A percentile compares a stretch with the other conserved stretches of the same genome.
Evolutionary conservation across 2,888 invertebrate genomes (phyloP).

Genomic region (Sylvicola cinctus): DNA sequence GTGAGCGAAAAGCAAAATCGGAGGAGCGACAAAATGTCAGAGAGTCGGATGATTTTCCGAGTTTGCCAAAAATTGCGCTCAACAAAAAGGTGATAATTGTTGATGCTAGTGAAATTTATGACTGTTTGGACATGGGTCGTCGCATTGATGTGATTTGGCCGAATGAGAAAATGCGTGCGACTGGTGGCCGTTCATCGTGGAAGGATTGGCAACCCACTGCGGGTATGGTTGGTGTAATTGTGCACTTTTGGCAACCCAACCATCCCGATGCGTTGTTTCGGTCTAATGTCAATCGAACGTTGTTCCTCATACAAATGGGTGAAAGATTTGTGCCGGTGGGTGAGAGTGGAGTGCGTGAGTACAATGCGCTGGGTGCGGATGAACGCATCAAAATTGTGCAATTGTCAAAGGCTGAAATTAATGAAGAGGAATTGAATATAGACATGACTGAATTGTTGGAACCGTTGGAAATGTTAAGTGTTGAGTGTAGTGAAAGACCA

Average conservation of each 20-base stretch:
- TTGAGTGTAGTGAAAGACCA: no score
- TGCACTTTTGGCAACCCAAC: constrained; percentile 87
- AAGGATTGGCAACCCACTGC: constrained; percentile 59
- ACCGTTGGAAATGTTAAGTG: no score
- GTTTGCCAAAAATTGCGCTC: constrained; percentile 17
- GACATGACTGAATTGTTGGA: no score
- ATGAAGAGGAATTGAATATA: no score
- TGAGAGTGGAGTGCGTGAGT: constrained; percentile 59
- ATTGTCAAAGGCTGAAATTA: no score
- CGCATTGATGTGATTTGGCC: constrained; percentile 94
- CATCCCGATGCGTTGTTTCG: constrained; percentile 72
- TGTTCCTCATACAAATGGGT: constrained; percentile 79
- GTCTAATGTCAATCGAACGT: constrained; percentile 81
- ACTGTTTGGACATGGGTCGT: constrained; percentile 75
- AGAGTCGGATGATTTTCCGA: constrained; percentile 4
- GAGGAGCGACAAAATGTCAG: constrained; percentile 4
- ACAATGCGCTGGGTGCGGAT: constrained; percentile 11
- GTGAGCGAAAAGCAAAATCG: constrained; percentile 4
- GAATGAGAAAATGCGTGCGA: constrained; percentile 63
- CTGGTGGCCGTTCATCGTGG: constrained; percentile 80
- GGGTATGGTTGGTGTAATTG: constrained; percentile 86
- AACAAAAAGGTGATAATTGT: constrained; percentile 25
- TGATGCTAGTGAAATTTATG: constrained; percentile 43
- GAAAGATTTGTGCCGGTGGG: constrained; percentile 86
- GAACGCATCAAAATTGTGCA: background rate